phyloP scores from a whole-genome alignment of 2,797 vertebrate genomes.

The Merluccius polli region DNA sequence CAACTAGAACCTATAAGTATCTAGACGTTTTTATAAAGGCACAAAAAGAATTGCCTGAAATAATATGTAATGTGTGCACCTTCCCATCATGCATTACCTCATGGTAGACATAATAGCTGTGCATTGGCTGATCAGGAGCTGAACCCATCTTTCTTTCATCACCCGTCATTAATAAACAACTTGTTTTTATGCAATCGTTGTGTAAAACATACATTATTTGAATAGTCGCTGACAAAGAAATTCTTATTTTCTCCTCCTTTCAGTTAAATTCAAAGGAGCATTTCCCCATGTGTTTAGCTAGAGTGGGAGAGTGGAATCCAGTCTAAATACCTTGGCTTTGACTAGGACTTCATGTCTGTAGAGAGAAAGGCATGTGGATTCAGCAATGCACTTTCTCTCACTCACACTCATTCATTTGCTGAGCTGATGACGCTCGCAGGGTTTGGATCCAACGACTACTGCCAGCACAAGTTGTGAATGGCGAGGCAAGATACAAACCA shows the following conservation, averaged over 20 bases:
- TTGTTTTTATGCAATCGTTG: no score
- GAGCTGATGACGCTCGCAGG: slow-evolving; percentile 59
- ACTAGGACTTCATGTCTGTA: slow-evolving; percentile 42
- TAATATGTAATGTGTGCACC: not conserved
- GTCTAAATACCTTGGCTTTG: slow-evolving; percentile 43
- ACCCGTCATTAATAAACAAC: no score
- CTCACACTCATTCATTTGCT: slow-evolving; percentile 63
- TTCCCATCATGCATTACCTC: no score
- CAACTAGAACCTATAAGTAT: no score
- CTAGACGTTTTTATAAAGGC: not conserved
- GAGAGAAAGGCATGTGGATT: slow-evolving; percentile 59
- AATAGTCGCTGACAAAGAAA: no score
- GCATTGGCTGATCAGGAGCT: no score
- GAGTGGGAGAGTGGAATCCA: slow-evolving; percentile 46
- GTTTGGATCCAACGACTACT: slow-evolving; percentile 56
- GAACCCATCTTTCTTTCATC: not conserved
- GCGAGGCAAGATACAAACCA: slow-evolving; percentile 31
- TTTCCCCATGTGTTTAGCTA: slow-evolving; percentile 22
- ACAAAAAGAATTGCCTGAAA: not conserved
- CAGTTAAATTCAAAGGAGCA: not conserved
- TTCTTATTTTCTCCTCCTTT: no score
- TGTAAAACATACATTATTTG: no score
- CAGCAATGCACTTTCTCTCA: slow-evolving; percentile 54
- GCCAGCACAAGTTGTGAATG: slow-evolving; percentile 70
- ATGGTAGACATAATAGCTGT: not conserved